phyloP scores from a whole-genome alignment of 2,888 invertebrate genomes.

The Idaea dimidiata region DNA sequence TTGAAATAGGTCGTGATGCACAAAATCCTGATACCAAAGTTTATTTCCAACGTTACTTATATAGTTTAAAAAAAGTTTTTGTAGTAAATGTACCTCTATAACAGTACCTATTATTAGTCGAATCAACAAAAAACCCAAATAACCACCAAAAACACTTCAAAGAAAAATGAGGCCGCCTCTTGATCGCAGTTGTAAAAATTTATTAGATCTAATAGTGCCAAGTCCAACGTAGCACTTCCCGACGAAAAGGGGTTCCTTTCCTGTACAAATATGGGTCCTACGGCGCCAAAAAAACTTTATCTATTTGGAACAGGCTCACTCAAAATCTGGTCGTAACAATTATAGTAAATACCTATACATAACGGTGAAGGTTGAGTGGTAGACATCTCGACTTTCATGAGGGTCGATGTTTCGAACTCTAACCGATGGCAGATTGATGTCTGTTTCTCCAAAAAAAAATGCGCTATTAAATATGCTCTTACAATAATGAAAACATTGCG shows the following conservation, averaged over 20 bases:
- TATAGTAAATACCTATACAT: too few relatives aligned
- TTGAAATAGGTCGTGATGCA: background rate
- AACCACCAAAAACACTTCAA: background rate
- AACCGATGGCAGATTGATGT: too few relatives aligned
- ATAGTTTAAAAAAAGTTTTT: background rate
- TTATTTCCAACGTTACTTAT: background rate
- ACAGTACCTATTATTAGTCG: background rate
- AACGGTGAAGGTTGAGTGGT: too few relatives aligned
- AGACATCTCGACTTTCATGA: too few relatives aligned
- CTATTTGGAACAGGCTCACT: background rate
- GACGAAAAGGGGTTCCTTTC: background rate
- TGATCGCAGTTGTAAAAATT: conserved; percentile 1
- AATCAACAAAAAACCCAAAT: background rate
- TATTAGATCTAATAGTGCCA: background rate
- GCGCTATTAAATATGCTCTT: too few relatives aligned
- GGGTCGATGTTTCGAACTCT: too few relatives aligned
- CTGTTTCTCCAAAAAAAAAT: too few relatives aligned
- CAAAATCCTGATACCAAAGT: background rate
- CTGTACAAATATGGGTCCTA: background rate
- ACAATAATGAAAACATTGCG: too few relatives aligned
- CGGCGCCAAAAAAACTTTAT: background rate
- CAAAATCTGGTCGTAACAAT: too few relatives aligned
- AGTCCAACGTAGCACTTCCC: background rate
- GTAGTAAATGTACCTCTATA: background rate
- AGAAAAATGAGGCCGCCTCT: background rate